Base-by-base conservation (phyloP, 2,888 invertebrate species). In the Eupithecia exiguata region DNA sequence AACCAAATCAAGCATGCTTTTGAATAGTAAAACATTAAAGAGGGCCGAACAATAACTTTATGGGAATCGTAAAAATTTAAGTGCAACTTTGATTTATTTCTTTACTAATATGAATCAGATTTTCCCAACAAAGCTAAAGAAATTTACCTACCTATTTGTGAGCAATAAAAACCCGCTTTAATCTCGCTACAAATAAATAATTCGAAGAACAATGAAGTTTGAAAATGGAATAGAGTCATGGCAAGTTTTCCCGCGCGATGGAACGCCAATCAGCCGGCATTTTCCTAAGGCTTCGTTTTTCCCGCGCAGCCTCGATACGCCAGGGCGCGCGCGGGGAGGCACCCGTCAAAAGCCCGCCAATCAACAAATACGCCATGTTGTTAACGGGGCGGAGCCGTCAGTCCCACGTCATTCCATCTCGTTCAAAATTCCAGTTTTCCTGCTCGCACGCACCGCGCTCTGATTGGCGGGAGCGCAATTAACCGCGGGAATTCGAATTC, bases 341-440 rank as follows among this genome's bases (percentile, higher is more conserved):
- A 81, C 84, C 88, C 85, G 84, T 81, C 84, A 79, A 84, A 83
- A 84, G 87, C 89, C 94, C 94, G 92, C 96, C 96, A 96, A 96
- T 96, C 95, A 93, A 90, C 91, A 89, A 83, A 86, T 87, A 92
- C 95, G 96, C 96, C 96, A 96, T 96, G 95, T 96, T 96, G 96
- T 95, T 93, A 93, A 91, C 86, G 88, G 93, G 96, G 96, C 95
- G 96, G 95, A 91, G 94, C 84, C 84, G 79, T 77, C 78, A 81
- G 84, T 83, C 86, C 84, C 84, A 80, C 84, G 85, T 82, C 83
- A 79, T 70, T 86, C 87, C 80, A 79, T 90, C 92, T 85, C 86
- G 79, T 84, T 86, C 87, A 82, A 84, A 87, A 84, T 83, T 78
- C 81, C 79, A 81, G 80, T 79, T 82, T 78, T 87, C 91, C 85